Base-by-base conservation (phyloP, 2,797 vertebrate species). In the Pipistrellus pipistrellus region DNA sequence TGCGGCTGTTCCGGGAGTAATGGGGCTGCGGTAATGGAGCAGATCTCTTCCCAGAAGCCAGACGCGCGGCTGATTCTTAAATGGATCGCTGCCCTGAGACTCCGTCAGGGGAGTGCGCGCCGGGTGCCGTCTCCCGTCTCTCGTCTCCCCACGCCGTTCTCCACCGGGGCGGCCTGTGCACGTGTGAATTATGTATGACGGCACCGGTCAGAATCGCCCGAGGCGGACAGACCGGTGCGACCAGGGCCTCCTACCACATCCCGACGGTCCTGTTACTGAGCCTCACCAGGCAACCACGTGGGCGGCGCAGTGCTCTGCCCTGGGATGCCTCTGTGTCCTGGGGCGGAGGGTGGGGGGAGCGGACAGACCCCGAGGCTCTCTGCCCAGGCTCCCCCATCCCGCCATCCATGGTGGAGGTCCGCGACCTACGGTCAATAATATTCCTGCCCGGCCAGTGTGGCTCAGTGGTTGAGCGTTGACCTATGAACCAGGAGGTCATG, bases 1-100 rank as follows among this genome's bases (percentile, higher is more conserved):
- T 59, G 75, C 80, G 55, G 90, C 89, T 92, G 41, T 96, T 96
- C 93, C 82, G 83, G 57, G 81, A 75, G 64, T 88, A 92, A 96
- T 93, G 86, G 96, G 91, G 62, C 92, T 96, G 94, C 86, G 84
- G 95, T 59, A 91, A 96, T 91, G 55, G 85, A 95, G 81, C 25
- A 64, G 38, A 72, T 85, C 48, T 93, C 95, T 93, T 72, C 92
- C 89, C 82, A 91, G 73, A 92, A 83, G 35, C 32, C 81, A 72
- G 62, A 87, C 76, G 23, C 48, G 59, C 59, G 69, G n/a, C 53
- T 85, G 71, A 73, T 83, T 81, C 90, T 95, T 62, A 68, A 94
- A 88, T 17, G 81, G 23, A 80, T 95, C 53, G 83, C 80, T 81
- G 69, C 41, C 41, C 90, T 81, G 59, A 85, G 71, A 38, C 38